Evolutionary conservation across 2,888 invertebrate species (phyloP).

Genomic region (Chalcosyrphus nemorum): DNA sequence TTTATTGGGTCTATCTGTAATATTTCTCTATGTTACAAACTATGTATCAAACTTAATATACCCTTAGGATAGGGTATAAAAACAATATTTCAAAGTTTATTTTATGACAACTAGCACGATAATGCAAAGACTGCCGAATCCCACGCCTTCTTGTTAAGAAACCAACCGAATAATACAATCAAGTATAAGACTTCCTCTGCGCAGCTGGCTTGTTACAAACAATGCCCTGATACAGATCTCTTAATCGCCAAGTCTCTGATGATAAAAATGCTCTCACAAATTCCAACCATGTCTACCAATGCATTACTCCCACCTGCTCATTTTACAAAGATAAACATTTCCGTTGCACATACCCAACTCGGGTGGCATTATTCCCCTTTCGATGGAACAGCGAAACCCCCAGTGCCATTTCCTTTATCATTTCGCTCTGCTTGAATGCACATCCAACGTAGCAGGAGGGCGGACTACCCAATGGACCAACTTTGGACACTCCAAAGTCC

Average conservation of each 20-base stretch:
- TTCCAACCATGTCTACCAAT: background rate
- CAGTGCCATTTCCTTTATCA: constrained; percentile 36
- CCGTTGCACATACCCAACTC: constrained; percentile 1
- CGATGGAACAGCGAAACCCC: background rate
- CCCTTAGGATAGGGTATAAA: too few species aligned
- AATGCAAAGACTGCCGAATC: too few species aligned
- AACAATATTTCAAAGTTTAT: too few species aligned
- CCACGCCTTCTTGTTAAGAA: too few species aligned
- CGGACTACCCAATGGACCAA: constrained; percentile 16
- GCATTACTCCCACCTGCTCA: background rate
- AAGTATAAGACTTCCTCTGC: background rate
- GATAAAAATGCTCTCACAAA: background rate
- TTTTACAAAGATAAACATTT: constrained; percentile 15
- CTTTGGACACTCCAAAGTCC: background rate
- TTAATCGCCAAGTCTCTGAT: background rate
- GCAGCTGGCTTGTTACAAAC: background rate
- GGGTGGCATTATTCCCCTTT: background rate
- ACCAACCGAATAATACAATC: too few species aligned
- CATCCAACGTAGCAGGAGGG: constrained; percentile 3
- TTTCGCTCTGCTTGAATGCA: constrained; percentile 21
- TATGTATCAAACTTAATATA: too few species aligned
- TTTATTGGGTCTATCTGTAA: too few species aligned
- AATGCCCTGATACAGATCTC: too few species aligned
- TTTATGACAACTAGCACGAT: too few species aligned
- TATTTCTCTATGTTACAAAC: too few species aligned